Conservation (phyloP, 2,797 vertebrate genomes). For the Alectoris magna region DNA sequence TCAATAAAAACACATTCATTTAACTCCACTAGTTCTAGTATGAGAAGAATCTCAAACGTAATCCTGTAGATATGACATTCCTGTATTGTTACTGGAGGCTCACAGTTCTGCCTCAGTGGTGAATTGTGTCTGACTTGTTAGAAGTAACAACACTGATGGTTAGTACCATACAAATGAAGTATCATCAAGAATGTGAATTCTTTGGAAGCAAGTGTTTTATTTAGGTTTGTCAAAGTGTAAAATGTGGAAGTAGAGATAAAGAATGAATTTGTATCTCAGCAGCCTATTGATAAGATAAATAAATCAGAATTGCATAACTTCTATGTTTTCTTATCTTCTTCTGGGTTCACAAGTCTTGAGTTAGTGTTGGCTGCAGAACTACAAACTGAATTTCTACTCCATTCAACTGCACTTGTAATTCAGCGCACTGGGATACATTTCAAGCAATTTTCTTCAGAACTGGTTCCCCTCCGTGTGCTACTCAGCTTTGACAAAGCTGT, state of each 20-base stretch:
- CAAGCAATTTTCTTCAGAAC: not conserved
- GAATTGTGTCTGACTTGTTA: not conserved
- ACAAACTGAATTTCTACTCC: not conserved
- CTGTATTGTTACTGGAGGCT: not conserved
- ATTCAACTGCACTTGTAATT: not conserved
- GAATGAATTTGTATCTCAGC: not conserved
- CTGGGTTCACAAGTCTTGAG: not conserved
- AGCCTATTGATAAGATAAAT: not conserved
- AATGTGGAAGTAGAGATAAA: not conserved
- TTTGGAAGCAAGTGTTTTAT: not conserved
- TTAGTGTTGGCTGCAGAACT: not conserved
- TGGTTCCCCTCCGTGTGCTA: not conserved
- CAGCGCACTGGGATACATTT: not conserved
- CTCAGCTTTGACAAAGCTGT: not conserved
- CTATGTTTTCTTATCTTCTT: not conserved
- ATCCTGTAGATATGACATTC: not conserved
- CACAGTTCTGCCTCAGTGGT: not conserved
- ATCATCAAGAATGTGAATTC: not conserved
- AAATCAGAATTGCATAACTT: not conserved
- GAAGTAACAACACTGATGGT: not conserved
- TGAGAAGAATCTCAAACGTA: not conserved
- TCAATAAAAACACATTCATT: not conserved
- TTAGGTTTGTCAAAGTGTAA: not conserved
- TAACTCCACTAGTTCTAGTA: not conserved
- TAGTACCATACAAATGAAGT: not conserved